A percentile compares a stretch with the other conserved stretches of the same genome.
phyloP scores from a whole-genome alignment of 2,113 vertebrate species.

The Theropithecus gelada region DNA sequence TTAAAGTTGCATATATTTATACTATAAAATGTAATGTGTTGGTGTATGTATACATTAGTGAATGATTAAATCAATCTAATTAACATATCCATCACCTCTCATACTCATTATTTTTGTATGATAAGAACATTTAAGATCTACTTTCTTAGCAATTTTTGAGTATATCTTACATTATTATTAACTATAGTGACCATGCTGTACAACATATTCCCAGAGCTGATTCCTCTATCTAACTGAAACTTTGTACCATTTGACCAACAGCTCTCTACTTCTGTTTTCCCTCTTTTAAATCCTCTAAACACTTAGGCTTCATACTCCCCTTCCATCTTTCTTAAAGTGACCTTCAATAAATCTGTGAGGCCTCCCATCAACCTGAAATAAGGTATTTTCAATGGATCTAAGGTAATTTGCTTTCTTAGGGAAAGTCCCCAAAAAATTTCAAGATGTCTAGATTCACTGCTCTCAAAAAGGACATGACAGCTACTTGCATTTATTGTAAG shows the following conservation, averaged over 20 bases:
- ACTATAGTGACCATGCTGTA: not conserved
- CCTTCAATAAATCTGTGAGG: not conserved
- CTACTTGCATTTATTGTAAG: not conserved
- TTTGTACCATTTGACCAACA: not conserved
- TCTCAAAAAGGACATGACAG: not conserved
- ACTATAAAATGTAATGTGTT: not conserved
- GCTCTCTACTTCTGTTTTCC: not conserved
- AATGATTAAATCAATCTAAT: not conserved
- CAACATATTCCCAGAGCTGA: not conserved
- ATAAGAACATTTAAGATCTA: not conserved
- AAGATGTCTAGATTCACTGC: not conserved
- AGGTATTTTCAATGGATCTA: not conserved
- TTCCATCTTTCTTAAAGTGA: not conserved
- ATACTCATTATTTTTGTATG: not conserved
- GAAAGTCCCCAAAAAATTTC: not conserved
- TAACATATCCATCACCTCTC: not conserved
- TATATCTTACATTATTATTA: not conserved
- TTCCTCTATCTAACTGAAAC: not conserved
- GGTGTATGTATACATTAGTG: too few species aligned
- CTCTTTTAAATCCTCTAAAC: slow-evolving; percentile 3
- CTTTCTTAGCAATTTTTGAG: not conserved
- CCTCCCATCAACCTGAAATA: not conserved
- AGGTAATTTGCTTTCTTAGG: not conserved
- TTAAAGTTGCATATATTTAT: not conserved
- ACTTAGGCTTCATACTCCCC: not conserved